Evolutionary conservation across 1,140 invertebrate species (phyloP), one percentile per base, ranked within the genome.

Genomic region (Drosophila simulans): DNA sequence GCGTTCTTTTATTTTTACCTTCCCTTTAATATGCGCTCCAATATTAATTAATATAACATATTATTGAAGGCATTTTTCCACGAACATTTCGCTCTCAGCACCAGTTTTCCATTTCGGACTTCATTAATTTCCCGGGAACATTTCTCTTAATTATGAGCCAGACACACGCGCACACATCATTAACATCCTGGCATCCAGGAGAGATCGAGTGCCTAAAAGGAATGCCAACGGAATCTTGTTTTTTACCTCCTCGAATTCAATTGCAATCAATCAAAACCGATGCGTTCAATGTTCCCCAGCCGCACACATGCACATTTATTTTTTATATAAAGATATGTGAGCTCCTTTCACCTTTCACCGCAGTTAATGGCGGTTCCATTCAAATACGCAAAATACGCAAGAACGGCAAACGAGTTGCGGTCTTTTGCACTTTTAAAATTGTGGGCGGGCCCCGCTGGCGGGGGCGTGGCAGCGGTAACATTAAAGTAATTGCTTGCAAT

Each of bases 401-500:
- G 43, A 60, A 63, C 81, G 81, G 64, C 80, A 76, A 86, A 77
- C 69, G 82, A 85, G 78, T 62, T 77, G 76, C 72, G 81, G 81
- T 79, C 64, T 68, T 70, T 80, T 70, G 77, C 77, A 80, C 63
- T 60, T 49, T 48, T 79, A 39, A 60, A 48, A 42, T 22, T n/a
- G 22, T 27, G 3, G 13, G 34, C 20, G n/a, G 17, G 7, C 17
- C 17, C 12, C 7, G 4, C 8, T 11, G 11, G 31, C 2, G 40
- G 12, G 15, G 34, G 10, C 8, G 34, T 35, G 34, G 43, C 35
- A 73, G 49, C 27, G 57, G 43, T 31, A 55, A 48, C 79, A 83
- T 83, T 89, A 80, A 80, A 80, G 75, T 86, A 88, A 86, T 86
- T 86, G 78, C 69, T 42, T 64, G 65, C 82, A 79, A 89, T 88